These are phyloP conservation scores for Phallusia fumigata DNA, from an alignment of 23 tunicate species.

Conservation along the genomic window DNA sequence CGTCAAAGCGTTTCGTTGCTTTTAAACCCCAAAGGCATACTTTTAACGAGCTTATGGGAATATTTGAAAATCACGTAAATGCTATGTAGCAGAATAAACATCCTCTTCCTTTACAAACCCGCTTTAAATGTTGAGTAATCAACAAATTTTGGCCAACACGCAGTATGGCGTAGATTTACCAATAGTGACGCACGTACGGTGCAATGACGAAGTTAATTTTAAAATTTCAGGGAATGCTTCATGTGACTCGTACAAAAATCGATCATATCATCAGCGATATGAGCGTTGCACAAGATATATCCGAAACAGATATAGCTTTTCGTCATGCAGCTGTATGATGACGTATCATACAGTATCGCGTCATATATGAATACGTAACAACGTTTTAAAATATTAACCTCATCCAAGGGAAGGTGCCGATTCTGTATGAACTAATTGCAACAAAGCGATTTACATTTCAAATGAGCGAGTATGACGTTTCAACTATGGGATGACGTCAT, in stretches of 20 bases:
- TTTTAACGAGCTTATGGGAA: too few species aligned
- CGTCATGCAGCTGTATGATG: not conserved
- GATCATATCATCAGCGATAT: not conserved
- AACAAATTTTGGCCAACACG: too few species aligned
- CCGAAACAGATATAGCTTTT: not conserved
- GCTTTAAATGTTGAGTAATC: too few species aligned
- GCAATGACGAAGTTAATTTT: too few species aligned
- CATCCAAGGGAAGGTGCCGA: not conserved
- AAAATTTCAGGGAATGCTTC: too few species aligned
- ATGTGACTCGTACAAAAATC: not conserved
- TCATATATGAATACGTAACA: not conserved
- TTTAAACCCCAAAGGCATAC: too few species aligned
- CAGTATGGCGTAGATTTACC: too few species aligned
- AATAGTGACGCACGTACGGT: too few species aligned
- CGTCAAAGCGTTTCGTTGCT: too few species aligned
- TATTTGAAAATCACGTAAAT: too few species aligned
- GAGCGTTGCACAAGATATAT: not conserved
- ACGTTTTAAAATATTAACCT: not conserved
- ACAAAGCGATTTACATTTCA: not conserved
- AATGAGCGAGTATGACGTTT: not conserved
- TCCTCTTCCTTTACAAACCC: too few species aligned
- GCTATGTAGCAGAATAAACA: too few species aligned
- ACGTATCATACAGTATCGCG: constrained; percentile 10
- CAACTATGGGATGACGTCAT: not conserved
- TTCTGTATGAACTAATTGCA: not conserved